Conservation (phyloP, 92 coral and sea anemone species). For the Siderastrea siderea region DNA sequence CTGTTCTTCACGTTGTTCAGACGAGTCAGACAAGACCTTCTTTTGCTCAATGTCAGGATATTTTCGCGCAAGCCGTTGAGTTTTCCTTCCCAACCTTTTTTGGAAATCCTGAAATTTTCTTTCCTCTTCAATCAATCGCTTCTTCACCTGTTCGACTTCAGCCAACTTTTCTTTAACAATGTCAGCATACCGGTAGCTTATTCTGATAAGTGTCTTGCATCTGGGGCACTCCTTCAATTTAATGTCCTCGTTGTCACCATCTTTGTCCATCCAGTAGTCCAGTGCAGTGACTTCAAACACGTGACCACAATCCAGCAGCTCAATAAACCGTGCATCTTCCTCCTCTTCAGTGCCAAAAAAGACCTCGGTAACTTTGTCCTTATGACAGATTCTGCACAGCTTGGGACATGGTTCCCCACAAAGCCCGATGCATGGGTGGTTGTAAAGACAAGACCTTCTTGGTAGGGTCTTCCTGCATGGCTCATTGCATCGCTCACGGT, state of each 20-base stretch:
- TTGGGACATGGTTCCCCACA: constrained; percentile 96
- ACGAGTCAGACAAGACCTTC: neutral
- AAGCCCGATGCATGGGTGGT: constrained; percentile 88
- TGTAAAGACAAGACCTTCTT: constrained; percentile 38
- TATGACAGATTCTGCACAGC: constrained; percentile 82
- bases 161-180: constrained; percentile 75
- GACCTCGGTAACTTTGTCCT: constrained; percentile 80
- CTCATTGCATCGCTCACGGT: constrained; percentile 81
- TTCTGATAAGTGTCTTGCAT: constrained; percentile 87
- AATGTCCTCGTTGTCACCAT: constrained; percentile 45
- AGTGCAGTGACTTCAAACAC: constrained; percentile 83
- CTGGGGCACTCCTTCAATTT: constrained; percentile 85
- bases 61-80: neutral
- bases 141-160: constrained; percentile 80
- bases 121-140: constrained; percentile 67
- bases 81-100: constrained; percentile 13
- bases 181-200: constrained; percentile 86
- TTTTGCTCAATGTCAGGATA: constrained; percentile 42
- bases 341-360: constrained; percentile 88
- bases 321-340: constrained; percentile 77
- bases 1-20: neutral
- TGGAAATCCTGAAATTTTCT: constrained; percentile 21
- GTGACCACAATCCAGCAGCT: constrained; percentile 88
- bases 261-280: constrained; percentile 84
- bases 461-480: constrained; percentile 69